Base-by-base conservation (phyloP, 2,113 vertebrate species). In the Corydoras sp. region DNA sequence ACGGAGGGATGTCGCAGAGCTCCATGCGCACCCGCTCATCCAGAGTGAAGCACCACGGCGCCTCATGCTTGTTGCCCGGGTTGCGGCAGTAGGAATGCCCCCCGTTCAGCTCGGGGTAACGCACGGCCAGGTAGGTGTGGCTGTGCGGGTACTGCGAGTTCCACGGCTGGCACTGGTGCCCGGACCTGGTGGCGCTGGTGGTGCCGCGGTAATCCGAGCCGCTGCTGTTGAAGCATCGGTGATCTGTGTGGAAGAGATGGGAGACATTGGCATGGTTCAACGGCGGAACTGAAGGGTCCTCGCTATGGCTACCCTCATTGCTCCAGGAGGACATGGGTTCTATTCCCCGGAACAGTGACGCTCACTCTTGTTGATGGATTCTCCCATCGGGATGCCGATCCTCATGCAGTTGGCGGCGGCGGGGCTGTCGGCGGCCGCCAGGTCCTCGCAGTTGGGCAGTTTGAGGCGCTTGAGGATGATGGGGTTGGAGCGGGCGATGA, bases 61-160 rank as follows among this genome's bases (percentile, higher is more conserved):
- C 96, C 0, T 97, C 95, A 61, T 92, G 94, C 80, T 96, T 94
- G 83, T 93, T 94, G 0, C 95, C 95, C 0, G 97, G 97, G 83
- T 99, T 99, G 29, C 97, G 92, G 87, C 97, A 99, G 88, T 98
- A 99, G 8, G 97, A 98, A 81, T 99, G 97, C 0, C 97, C 97
- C 1, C 97, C 97, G 0, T 94, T 98, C 62, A 99, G 92, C 85
- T 99, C 97, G 0, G 89, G 88, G 82, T 94, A 98, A 32, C 92
- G 89, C 55, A 94, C 68, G 1, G 95, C 93, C 0, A 93, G 91
- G 85, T 91, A 98, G 71, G 87, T 92, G 88, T 99, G 97, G 0
- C 89, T 96, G 88, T 99, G 97, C 0, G 97, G 97, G 72, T 99
- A 98, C 89, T 98, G 96, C 0, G 96, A 98, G 83, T 97, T 98